Evolutionary conservation across 2,113 vertebrate genomes (phyloP).

Genomic region (Chaetops frenatus): DNA sequence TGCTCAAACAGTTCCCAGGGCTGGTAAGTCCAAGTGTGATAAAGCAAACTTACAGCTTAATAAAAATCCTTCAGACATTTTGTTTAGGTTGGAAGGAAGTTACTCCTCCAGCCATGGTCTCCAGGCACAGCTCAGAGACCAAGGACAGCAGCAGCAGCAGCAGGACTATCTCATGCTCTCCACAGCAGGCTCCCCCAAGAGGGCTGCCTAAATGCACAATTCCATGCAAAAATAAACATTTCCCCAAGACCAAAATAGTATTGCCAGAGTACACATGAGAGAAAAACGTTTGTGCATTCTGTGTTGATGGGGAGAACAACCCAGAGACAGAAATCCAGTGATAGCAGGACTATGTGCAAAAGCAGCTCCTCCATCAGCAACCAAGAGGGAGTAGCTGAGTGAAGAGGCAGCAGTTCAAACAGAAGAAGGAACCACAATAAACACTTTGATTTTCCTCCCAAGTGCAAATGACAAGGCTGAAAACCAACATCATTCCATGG

Average conservation of each 20-base stretch:
- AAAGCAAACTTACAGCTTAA: not conserved
- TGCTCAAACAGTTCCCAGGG: not conserved
- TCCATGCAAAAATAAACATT: not conserved
- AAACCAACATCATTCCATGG: not conserved
- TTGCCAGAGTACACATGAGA: not conserved
- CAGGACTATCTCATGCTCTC: not conserved
- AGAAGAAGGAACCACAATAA: not conserved
- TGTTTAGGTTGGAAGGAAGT: not conserved
- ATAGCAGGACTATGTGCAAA: not conserved
- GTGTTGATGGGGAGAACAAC: not conserved
- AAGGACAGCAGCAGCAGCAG: not conserved
- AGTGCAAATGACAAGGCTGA: not conserved
- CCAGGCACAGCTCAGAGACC: not conserved
- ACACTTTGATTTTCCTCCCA: not conserved
- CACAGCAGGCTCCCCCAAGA: not conserved
- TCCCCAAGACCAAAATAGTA: not conserved
- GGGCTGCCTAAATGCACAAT: not conserved
- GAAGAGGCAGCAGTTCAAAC: not conserved
- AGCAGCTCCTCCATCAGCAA: not conserved
- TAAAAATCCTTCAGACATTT: not conserved
- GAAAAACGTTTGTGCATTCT: not conserved
- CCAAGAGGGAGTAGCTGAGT: not conserved
- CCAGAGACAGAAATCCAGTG: not conserved
- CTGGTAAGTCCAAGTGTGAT: not conserved
- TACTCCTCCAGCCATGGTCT: not conserved